phyloP scores from a whole-genome alignment of 2,797 vertebrate genomes.

The Anas georgica region DNA sequence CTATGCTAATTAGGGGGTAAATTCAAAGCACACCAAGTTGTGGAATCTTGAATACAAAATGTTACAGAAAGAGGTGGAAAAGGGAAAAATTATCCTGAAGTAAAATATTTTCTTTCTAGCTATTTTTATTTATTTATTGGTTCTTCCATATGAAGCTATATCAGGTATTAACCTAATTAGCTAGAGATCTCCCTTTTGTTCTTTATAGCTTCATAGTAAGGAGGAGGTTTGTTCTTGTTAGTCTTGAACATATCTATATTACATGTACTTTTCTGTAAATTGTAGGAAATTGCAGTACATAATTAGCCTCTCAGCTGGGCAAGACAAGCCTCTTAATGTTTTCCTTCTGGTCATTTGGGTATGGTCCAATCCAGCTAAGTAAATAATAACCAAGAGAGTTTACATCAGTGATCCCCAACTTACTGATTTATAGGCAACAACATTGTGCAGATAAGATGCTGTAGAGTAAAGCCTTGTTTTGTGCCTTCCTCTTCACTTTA shows the following conservation, averaged over 20 bases:
- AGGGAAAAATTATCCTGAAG: not conserved
- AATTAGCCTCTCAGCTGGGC: constrained; percentile 41
- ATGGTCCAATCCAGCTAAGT: constrained; percentile 35
- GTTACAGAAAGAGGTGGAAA: not conserved
- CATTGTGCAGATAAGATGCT: not conserved
- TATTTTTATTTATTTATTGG: not conserved
- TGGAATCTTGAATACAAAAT: constrained; percentile 32
- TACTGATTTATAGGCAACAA: not conserved
- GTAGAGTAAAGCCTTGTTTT: not conserved
- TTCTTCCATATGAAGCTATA: constrained; percentile 25
- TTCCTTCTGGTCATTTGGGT: constrained; percentile 40
- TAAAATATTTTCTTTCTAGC: not conserved
- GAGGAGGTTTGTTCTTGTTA: constrained; percentile 2
- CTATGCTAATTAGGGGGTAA: constrained; percentile 59
- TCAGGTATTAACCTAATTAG: constrained; percentile 42
- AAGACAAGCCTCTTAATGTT: constrained; percentile 6
- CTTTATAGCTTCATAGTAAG: not conserved
- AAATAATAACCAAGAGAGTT: constrained; percentile 29
- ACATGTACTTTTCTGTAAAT: not conserved
- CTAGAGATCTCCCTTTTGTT: constrained; percentile 22
- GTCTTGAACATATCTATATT: not conserved
- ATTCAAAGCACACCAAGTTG: constrained; percentile 38
- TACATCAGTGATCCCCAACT: not conserved
- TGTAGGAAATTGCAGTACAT: not conserved
- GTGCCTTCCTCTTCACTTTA: not conserved